Percentiles rank a stretch among this genome's conserved stretches.
phyloP scores from a whole-genome alignment of 1,140 invertebrate species.

The Pseudomyrmex cubaensis region DNA sequence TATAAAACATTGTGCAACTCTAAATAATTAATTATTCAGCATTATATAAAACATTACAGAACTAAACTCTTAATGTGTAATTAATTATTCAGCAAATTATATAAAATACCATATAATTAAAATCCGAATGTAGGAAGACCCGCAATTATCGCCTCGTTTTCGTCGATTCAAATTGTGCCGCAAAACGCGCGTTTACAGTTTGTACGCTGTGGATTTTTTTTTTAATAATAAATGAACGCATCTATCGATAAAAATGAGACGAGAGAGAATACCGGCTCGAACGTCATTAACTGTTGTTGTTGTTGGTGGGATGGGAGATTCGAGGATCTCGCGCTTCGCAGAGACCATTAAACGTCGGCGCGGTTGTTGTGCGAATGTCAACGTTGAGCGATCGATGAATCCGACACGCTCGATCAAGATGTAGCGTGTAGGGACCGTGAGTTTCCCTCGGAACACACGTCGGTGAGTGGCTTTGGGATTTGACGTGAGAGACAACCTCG shows the following conservation, averaged over 20 bases:
- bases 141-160: too few species aligned
- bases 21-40: too few species aligned
- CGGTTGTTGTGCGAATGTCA: slow-evolving; percentile 37
- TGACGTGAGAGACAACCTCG: slow-evolving; percentile 69
- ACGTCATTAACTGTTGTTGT: slow-evolving; percentile 12
- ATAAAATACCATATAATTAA: too few species aligned
- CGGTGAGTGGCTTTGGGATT: slow-evolving; percentile 51
- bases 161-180: too few species aligned
- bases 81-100: not conserved
- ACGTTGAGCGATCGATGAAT: slow-evolving; percentile 50
- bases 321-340: not conserved
- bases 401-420: slow-evolving; percentile 45
- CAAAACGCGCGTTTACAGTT: too few species aligned
- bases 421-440: slow-evolving; percentile 30
- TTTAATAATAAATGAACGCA: too few species aligned
- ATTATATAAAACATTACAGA: not conserved
- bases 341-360: not conserved
- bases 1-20: too few species aligned
- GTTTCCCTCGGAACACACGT: slow-evolving; percentile 29
- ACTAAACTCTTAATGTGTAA: not conserved
- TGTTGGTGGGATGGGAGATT: not conserved
- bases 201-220: too few species aligned
- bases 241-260: too few species aligned
- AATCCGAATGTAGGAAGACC: too few species aligned
- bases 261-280: not conserved